A percentile compares a stretch with the other conserved stretches of the same genome.
These are phyloP conservation scores for Glyptemys insculpta DNA, from an alignment of 2,797 vertebrate genomes.

Conservation along the genomic window DNA sequence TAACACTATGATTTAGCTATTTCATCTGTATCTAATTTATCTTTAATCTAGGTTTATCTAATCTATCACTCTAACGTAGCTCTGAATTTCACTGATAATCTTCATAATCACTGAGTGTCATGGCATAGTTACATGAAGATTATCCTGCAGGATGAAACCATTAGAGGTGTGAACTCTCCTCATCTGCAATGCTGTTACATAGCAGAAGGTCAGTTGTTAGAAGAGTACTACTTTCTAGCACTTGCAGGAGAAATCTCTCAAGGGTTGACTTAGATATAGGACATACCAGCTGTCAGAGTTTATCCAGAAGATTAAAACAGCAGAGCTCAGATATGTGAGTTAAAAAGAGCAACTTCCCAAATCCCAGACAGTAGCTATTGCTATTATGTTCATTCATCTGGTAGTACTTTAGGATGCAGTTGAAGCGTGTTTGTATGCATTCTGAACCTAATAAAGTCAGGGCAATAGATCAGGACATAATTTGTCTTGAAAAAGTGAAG, in stretches of 20 bases:
- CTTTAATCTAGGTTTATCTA: constrained; percentile 34
- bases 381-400: not conserved
- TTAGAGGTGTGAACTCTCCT: not conserved
- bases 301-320: constrained; percentile 1
- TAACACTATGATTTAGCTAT: constrained; percentile 23
- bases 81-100: not conserved
- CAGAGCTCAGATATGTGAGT: not conserved
- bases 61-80: constrained; percentile 20
- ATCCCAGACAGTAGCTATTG: not conserved
- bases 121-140: not conserved
- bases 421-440: not conserved
- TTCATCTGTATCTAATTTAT: constrained; percentile 56
- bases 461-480: constrained; percentile 6
- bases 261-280: not conserved
- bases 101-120: constrained; percentile 7
- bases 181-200: not conserved
- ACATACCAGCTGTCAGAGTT: not conserved
- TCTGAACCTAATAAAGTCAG: constrained; percentile 24
- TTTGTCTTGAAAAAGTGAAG: constrained; percentile 39
- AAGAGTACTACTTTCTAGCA: not conserved
- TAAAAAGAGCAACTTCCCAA: not conserved
- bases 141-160: not conserved
- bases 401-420: not conserved
- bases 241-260: constrained; percentile 18
- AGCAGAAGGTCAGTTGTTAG: constrained; percentile 19